Conservation (phyloP, 1,140 invertebrate genomes). For the Dinoponera quadriceps region DNA sequence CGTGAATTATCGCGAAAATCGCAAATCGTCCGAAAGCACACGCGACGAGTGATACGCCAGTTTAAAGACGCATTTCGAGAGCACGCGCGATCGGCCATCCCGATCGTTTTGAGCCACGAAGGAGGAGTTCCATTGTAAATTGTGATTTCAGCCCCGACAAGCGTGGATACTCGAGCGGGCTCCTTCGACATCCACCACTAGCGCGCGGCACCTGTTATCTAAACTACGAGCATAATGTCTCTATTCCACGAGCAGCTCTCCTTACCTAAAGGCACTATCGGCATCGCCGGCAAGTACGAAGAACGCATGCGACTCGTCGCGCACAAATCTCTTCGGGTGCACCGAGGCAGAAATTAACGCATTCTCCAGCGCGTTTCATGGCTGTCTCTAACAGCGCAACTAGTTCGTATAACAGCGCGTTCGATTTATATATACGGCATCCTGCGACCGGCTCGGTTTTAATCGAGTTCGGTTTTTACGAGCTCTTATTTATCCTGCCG, state of each 20-base stretch:
- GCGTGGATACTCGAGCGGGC: neutral
- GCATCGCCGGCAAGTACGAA: constrained; percentile 18
- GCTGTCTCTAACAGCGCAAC: neutral
- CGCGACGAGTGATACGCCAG: neutral
- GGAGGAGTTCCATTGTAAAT: neutral
- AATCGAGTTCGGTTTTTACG: neutral
- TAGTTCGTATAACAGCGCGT: constrained; percentile 19
- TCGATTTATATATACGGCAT: constrained; percentile 2
- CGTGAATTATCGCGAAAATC: neutral
- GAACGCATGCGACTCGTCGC: constrained; percentile 35
- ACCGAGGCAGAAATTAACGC: constrained; percentile 18
- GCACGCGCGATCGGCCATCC: neutral
- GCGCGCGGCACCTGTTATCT: constrained; percentile 48
- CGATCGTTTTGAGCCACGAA: neutral
- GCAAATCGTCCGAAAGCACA: neutral
- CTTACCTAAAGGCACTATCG: constrained; percentile 18
- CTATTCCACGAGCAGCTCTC: constrained; percentile 44
- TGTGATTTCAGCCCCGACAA: constrained; percentile 21
- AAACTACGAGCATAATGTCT: constrained; percentile 56
- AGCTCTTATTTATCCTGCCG: neutral
- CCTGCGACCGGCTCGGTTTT: neutral
- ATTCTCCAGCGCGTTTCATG: constrained; percentile 17
- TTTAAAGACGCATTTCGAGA: constrained; percentile 9
- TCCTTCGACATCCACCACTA: constrained; percentile 17
- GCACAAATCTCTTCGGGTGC: constrained; percentile 28